phyloP scores from a whole-genome alignment of 1,140 invertebrate species.

The Anastrepha obliqua region DNA sequence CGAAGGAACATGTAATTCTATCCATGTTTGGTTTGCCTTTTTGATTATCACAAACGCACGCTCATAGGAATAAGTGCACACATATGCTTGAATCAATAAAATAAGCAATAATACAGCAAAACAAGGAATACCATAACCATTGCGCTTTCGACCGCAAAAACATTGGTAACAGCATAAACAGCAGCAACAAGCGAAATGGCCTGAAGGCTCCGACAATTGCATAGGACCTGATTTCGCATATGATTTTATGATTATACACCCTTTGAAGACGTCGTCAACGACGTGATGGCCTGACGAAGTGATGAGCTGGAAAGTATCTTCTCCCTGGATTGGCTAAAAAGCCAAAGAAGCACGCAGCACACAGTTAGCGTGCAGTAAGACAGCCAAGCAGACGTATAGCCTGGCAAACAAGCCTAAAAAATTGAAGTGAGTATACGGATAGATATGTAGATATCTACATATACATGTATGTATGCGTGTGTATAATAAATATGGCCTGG shows the following conservation, averaged over 20 bases:
- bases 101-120: too few relatives aligned
- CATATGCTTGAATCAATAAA: too few relatives aligned
- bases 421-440: neutral
- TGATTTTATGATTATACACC: slow-evolving; percentile 29
- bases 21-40: neutral
- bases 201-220: neutral
- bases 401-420: neutral
- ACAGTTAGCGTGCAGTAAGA: neutral
- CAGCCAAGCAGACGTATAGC: neutral
- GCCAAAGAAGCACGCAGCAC: neutral
- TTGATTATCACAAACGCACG: neutral
- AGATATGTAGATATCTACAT: neutral
- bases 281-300: neutral
- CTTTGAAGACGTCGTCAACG: neutral
- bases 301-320: slow-evolving; percentile 6
- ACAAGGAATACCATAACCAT: neutral
- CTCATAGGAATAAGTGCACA: neutral
- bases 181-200: neutral
- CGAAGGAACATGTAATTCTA: neutral
- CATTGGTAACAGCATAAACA: neutral
- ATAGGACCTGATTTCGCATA: slow-evolving; percentile 10
- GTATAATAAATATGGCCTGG: neutral
- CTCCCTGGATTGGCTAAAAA: neutral
- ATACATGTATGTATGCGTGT: neutral
- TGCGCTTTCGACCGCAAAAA: neutral